These are phyloP conservation scores for Unio delphinus DNA, from an alignment of 2,888 invertebrate species.

Conservation along the genomic window DNA sequence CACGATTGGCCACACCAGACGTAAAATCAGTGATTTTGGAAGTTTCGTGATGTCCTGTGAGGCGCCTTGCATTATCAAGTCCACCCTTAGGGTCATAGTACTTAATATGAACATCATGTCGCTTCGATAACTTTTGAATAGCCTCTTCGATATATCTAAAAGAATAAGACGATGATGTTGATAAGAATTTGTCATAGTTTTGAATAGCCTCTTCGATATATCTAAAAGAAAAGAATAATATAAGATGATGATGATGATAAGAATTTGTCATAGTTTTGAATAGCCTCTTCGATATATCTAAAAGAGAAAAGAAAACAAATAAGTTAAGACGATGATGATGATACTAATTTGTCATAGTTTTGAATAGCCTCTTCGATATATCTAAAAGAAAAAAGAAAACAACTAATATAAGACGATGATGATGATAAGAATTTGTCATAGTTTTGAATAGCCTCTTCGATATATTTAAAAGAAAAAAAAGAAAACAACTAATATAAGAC, in stretches of 20 bases:
- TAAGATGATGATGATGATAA: no score
- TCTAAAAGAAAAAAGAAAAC: no score
- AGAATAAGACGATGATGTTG: slow-evolving; percentile 21
- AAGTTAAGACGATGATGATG: no score
- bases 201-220: no score
- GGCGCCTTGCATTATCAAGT: slow-evolving; percentile 94
- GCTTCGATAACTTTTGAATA: slow-evolving; percentile 92
- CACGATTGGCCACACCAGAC: slow-evolving; percentile 91
- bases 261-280: no score
- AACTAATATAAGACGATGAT: neutral
- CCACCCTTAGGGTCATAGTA: slow-evolving; percentile 97
- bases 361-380: no score
- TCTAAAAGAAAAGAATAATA: no score
- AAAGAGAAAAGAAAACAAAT: no score
- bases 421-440: no score
- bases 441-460: slow-evolving; percentile 95
- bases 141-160: slow-evolving; percentile 92
- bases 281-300: no score
- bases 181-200: no score
- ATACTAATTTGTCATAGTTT: no score
- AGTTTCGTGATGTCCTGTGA: slow-evolving; percentile 95
- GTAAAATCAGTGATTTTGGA: slow-evolving; percentile 98
- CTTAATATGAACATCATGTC: slow-evolving; percentile 93
- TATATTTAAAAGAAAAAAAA: slow-evolving; percentile 78
- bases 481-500: neutral